These are phyloP conservation scores for Camponotus pennsylvanicus DNA, from an alignment of 1,140 invertebrate species.

Conservation along the genomic window DNA sequence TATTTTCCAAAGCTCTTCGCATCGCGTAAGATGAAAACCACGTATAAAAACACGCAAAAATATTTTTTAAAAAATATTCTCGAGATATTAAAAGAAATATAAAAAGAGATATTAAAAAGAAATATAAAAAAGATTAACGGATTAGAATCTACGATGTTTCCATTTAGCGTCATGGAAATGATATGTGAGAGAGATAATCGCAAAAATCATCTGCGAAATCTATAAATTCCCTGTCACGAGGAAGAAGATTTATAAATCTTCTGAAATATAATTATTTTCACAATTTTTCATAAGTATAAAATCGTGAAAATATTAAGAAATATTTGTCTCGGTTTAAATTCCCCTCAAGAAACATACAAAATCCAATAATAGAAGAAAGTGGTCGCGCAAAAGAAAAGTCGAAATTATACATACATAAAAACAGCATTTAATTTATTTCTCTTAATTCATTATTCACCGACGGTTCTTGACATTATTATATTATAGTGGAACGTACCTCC, in stretches of 20 bases:
- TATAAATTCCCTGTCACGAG: background rate
- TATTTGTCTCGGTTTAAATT: background rate
- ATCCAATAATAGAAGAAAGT: too few relatives aligned
- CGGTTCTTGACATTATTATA: background rate
- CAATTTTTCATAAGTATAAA: background rate
- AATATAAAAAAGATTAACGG: background rate
- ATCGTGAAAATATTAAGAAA: background rate
- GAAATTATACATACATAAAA: too few relatives aligned
- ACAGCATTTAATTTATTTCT: too few relatives aligned
- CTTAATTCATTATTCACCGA: too few relatives aligned
- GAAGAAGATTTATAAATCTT: background rate
- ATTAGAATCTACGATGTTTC: conserved; percentile 6
- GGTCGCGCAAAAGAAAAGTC: too few relatives aligned
- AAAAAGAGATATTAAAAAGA: background rate
- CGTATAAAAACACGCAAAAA: background rate
- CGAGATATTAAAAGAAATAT: background rate
- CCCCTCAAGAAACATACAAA: too few relatives aligned
- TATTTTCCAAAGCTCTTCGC: background rate
- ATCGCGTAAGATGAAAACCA: background rate
- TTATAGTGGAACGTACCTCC: background rate
- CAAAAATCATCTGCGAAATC: background rate
- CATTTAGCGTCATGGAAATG: background rate
- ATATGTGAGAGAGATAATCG: background rate
- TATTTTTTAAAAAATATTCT: background rate
- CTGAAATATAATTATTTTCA: conserved; percentile 19